A percentile compares a stretch with the other conserved stretches of the same genome.
phyloP scores from a whole-genome alignment of 2,113 vertebrate genomes.

The Epinephelus lanceolatus region DNA sequence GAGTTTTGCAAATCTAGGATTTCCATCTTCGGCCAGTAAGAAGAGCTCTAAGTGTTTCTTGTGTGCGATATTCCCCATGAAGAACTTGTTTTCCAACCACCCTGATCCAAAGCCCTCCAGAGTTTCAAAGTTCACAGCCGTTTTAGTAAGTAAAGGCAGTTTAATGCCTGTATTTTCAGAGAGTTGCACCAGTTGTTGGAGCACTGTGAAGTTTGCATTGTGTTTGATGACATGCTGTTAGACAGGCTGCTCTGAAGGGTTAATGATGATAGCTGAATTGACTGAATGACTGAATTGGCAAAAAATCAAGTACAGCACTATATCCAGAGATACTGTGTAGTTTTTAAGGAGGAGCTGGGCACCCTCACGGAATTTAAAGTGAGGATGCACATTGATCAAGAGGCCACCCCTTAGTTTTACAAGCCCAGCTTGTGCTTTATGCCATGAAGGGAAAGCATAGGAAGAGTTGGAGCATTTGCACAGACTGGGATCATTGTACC shows the following conservation, averaged over 20 bases:
- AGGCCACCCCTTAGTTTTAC: not conserved
- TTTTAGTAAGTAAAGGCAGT: not conserved
- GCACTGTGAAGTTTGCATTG: not conserved
- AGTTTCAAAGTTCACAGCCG: not conserved
- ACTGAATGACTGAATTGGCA: not conserved
- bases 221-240: slow-evolving; percentile 8
- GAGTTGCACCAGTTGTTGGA: not conserved
- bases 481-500: not conserved
- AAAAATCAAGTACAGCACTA: not conserved
- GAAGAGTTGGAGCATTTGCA: not conserved
- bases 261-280: not conserved
- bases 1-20: no score
- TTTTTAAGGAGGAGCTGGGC: not conserved
- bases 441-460: not conserved
- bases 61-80: not conserved
- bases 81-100: not conserved
- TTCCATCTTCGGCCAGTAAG: not conserved
- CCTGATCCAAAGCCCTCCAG: no score
- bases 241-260: slow-evolving; percentile 19
- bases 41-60: not conserved
- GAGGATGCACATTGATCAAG: not conserved
- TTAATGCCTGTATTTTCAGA: not conserved
- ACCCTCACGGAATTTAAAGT: not conserved
- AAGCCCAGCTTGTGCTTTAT: not conserved
- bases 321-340: slow-evolving; percentile 5